Evolutionary conservation across 2,113 vertebrate species (phyloP).

Genomic region (Psilopogon haemacephalus): DNA sequence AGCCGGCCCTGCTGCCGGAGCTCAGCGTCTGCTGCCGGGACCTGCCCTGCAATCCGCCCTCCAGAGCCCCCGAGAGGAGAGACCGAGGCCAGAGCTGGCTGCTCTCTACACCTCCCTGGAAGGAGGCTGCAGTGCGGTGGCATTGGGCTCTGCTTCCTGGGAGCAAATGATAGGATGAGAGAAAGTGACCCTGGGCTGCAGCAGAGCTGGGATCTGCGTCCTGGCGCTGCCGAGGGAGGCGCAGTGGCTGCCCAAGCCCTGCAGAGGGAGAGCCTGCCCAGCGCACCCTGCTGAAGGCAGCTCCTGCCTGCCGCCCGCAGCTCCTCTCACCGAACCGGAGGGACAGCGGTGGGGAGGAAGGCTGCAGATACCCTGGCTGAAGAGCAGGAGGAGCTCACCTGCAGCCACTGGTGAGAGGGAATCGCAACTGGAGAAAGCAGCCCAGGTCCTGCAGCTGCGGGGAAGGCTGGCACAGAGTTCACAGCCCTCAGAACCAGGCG

Average conservation of each 20-base stretch:
- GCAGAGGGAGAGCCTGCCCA: constrained; percentile 38
- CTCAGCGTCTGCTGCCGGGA: too few species aligned
- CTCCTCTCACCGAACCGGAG: not conserved
- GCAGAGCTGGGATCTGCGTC: too few species aligned
- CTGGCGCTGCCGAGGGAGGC: not conserved
- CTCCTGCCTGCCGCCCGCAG: not conserved
- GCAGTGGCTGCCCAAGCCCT: constrained; percentile 2
- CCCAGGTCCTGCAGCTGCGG: not conserved
- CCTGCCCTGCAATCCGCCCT: too few species aligned
- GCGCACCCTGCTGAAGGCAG: not conserved
- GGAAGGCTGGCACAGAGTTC: not conserved
- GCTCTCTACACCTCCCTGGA: too few species aligned
- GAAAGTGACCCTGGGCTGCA: too few species aligned
- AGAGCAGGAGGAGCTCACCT: not conserved
- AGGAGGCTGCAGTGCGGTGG: too few species aligned
- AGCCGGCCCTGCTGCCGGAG: too few species aligned
- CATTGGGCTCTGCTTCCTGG: too few species aligned
- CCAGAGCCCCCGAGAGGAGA: too few species aligned
- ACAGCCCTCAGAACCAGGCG: accelerated
- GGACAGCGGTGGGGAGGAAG: not conserved
- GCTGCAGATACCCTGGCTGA: not conserved
- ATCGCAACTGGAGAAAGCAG: not conserved
- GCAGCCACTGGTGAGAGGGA: not conserved
- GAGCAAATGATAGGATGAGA: too few species aligned
- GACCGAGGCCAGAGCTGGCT: too few species aligned